Evolutionary conservation across 1,140 invertebrate species (phyloP).

Genomic region (Yoshiicerus persimilis): DNA sequence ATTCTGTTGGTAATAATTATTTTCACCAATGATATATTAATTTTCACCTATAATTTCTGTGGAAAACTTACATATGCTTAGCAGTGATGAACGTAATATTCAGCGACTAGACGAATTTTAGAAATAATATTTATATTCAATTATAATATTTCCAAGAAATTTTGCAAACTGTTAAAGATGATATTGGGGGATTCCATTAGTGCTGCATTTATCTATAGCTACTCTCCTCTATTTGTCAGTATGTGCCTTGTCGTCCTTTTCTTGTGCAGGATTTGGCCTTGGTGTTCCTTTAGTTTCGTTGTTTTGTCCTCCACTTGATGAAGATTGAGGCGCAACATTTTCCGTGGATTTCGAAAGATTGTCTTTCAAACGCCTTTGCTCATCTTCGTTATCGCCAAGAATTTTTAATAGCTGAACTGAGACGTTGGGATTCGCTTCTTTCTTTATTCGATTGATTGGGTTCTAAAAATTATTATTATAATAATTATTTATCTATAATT

Average conservation of each 20-base stretch:
- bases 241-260: background rate
- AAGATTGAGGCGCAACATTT: background rate
- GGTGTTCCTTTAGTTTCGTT: background rate
- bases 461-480: background rate
- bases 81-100: no score
- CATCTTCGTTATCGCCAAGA: background rate
- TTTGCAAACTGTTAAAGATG: no score
- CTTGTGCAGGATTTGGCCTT: background rate
- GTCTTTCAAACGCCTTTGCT: background rate
- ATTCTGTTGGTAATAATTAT: no score
- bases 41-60: no score
- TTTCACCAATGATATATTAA: no score
- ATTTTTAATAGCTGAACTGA: constrained; percentile 1
- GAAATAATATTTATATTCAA: no score
- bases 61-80: no score
- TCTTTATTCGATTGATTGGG: constrained; percentile 12
- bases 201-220: no score
- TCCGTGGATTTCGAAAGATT: background rate
- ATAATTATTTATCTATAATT: background rate
- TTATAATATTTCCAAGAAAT: no score
- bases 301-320: background rate
- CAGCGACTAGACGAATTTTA: no score
- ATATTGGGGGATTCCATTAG: no score
- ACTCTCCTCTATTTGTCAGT: constrained; percentile 75
- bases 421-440: constrained; percentile 29